Base-by-base conservation (phyloP, 2,113 vertebrate species). In the Charadrius vociferus region DNA sequence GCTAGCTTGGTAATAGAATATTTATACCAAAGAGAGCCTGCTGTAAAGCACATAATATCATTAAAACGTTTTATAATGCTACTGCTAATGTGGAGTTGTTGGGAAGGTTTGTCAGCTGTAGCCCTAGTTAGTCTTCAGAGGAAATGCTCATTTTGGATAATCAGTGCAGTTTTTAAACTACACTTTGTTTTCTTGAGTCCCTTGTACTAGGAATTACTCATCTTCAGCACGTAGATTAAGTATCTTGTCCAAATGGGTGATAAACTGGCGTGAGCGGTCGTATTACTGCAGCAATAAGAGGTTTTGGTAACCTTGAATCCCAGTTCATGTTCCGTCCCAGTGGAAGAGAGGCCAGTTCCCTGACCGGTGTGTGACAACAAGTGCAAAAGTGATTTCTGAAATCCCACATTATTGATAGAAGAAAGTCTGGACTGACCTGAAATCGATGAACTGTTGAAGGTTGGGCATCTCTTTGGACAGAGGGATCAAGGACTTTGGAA, bases 1-100 rank as follows among this genome's bases (percentile, higher is more conserved):
- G 95, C 97, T 97, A 98, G 97, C 95, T 98, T 97, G 97, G 97
- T 97, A 94, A 90, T 94, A 98, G 97, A 83, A 93, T 98, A 96
- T 98, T 98, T 98, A 98, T 98, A 98, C 98, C 98, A 98, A 98
- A 98, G 98, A 98, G 96, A 98, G 98, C 98, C 98, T 98, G 97
- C 98, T 98, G 97, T 98, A 97, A 98, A 98, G 98, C 98, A 98
- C 97, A 98, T 97, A 94, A 92, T 97, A 92, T 91, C 90, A 75
- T 90, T 95, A 93, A 71, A 92, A 95, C 96, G 93, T 96, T 97
- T 77, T 91, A 39, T 98, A 90, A 94, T 93, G 95, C 97, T 94
- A 65, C 96, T 97, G 97, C 96, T 98, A 96, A 86, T 73, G 96
- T 92, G 97, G 97, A 97, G 93, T 94, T 96, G 95, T 93, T 87